Percentiles rank a stretch among this genome's conserved stretches.
Evolutionary conservation across 2,797 vertebrate species (phyloP).

Genomic region (Heterohyrax brucei): DNA sequence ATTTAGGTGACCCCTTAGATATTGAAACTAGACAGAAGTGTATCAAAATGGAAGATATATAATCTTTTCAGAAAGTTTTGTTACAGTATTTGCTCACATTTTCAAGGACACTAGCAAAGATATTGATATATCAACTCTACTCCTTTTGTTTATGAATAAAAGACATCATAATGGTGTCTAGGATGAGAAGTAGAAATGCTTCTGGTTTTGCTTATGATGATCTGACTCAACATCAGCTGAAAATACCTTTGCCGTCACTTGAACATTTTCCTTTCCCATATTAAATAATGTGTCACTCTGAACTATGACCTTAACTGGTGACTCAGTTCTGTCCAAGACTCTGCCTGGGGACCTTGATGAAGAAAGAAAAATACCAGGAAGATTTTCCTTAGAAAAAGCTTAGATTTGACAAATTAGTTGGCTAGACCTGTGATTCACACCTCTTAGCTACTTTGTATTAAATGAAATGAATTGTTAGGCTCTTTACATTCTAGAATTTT

Average conservation of each 20-base stretch:
- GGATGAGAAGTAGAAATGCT: background rate
- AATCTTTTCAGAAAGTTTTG: background rate
- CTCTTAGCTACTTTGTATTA: background rate
- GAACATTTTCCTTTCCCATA: constrained; percentile 76
- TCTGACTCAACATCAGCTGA: constrained; percentile 78
- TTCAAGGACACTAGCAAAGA: background rate
- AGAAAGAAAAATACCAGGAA: constrained; percentile 17
- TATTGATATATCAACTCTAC: background rate
- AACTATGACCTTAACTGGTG: constrained; percentile 54
- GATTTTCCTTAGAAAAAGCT: background rate
- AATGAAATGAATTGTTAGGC: background rate
- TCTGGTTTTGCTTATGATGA: background rate
- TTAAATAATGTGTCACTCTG: constrained; percentile 72
- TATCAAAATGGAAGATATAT: background rate
- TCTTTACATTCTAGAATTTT: constrained; percentile 5
- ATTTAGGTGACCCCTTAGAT: background rate
- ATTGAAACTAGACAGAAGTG: background rate
- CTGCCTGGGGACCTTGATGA: background rate
- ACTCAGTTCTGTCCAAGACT: constrained; percentile 63
- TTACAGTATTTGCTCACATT: background rate
- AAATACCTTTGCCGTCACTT: constrained; percentile 41
- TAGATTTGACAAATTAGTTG: background rate
- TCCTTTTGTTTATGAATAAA: background rate
- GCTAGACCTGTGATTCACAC: background rate
- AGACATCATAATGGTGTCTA: background rate